Conservation (phyloP, 2,888 invertebrate genomes). For the Didymodactylos carnosus region DNA sequence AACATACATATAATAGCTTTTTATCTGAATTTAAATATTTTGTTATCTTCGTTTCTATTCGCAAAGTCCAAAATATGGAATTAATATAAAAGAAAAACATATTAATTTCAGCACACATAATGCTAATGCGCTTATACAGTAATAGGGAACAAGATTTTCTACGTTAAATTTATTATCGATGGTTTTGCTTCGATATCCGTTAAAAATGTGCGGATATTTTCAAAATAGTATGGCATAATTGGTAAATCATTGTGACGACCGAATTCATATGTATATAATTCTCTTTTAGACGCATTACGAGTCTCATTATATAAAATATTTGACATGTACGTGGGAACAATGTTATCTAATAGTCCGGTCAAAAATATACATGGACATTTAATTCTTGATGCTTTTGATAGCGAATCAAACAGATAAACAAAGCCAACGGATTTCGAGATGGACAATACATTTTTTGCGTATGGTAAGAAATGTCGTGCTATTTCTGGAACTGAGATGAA, state of each 20-base stretch:
- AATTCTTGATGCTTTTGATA: neutral
- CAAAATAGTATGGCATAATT: neutral
- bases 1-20: too few species aligned
- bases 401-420: neutral
- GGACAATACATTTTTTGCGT: neutral
- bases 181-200: too few species aligned
- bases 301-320: neutral
- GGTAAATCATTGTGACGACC: neutral
- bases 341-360: neutral
- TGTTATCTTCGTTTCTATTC: too few species aligned
- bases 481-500: conserved; percentile 84
- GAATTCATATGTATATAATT: neutral
- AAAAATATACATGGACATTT: neutral
- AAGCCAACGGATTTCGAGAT: neutral
- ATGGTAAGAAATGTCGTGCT: conserved; percentile 53
- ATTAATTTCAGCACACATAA: too few species aligned
- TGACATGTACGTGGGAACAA: neutral
- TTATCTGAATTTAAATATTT: too few species aligned
- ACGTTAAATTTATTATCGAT: too few species aligned
- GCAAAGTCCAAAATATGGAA: too few species aligned
- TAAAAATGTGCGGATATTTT: neutral
- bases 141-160: too few species aligned
- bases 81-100: too few species aligned
- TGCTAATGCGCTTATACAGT: too few species aligned
- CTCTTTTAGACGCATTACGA: neutral